Evolutionary conservation across 2,113 vertebrate genomes (phyloP).

Genomic region (Dunckerocampus dactyliophorus): DNA sequence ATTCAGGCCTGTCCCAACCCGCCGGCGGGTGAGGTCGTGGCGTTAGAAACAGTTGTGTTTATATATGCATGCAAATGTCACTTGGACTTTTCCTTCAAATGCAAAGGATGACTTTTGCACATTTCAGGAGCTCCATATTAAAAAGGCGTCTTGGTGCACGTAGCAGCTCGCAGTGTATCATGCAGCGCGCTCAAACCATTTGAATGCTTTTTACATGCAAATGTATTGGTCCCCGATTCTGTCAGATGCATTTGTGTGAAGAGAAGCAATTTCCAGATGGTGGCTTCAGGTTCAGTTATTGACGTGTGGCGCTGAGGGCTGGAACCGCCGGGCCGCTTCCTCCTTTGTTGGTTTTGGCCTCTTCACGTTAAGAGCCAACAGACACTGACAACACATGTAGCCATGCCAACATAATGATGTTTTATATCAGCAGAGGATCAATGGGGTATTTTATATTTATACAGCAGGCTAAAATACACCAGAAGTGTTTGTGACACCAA

Average conservation of each 20-base stretch:
- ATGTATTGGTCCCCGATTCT: conserved; percentile 22
- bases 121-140: conserved; percentile 2
- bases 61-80: conserved; percentile 63
- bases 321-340: conserved; percentile 16
- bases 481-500: conserved; percentile 15
- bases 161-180: conserved; percentile 28
- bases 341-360: conserved; percentile 40
- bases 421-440: conserved; percentile 18
- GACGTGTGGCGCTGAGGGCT: conserved; percentile 32
- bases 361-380: conserved; percentile 12
- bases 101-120: conserved; percentile 46
- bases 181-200: conserved; percentile 21
- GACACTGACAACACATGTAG: conserved; percentile 33
- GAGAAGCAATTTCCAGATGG: conserved; percentile 48
- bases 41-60: conserved; percentile 47
- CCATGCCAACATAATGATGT: conserved; percentile 31
- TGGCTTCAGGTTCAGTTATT: conserved; percentile 44
- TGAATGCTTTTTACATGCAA: conserved; percentile 58
- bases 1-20: conserved; percentile 39
- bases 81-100: conserved; percentile 38
- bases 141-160: background rate
- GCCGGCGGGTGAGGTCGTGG: conserved; percentile 28
- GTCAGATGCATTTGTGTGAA: conserved; percentile 29
- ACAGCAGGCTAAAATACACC: conserved; percentile 3
- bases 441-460: conserved; percentile 21